Evolutionary conservation across 2,888 invertebrate genomes (phyloP).

Genomic region (Pristionchus arcanus): DNA sequence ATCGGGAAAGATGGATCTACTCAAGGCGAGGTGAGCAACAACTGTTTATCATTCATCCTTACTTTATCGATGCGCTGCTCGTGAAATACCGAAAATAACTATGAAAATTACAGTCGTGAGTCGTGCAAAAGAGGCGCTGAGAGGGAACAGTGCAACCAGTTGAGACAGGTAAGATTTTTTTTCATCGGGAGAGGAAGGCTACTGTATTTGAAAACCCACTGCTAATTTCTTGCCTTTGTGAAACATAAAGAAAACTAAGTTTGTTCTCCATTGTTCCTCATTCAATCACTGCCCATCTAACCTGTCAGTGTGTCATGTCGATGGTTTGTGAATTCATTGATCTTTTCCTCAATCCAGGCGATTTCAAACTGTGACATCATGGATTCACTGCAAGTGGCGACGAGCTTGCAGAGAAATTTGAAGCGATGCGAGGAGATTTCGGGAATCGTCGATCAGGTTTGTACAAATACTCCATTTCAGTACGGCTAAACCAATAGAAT

Average conservation of each 20-base stretch:
- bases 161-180: slow-evolving; percentile 60
- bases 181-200: not conserved
- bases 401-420: slow-evolving; percentile 71
- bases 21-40: slow-evolving; percentile 71
- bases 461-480: too few species aligned
- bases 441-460: slow-evolving; percentile 76
- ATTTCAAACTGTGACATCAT: slow-evolving; percentile 77
- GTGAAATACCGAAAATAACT: not conserved
- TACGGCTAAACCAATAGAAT: too few species aligned
- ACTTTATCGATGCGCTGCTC: not conserved
- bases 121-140: slow-evolving; percentile 78
- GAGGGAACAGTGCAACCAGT: slow-evolving; percentile 76
- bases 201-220: not conserved
- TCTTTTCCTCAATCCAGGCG: slow-evolving; percentile 58
- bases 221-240: not conserved
- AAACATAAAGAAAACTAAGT: not conserved
- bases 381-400: slow-evolving; percentile 69
- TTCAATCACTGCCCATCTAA: too few species aligned
- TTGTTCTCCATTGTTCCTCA: not conserved
- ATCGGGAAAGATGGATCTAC: slow-evolving; percentile 75
- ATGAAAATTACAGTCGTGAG: slow-evolving; percentile 70
- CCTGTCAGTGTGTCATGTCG: too few species aligned
- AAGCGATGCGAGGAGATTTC: slow-evolving; percentile 77
- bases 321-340: not conserved
- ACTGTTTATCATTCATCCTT: not conserved